Evolutionary conservation across 1,140 invertebrate species (phyloP), one percentile per base, ranked within the genome.

Genomic region (Dicyema japonicum): DNA sequence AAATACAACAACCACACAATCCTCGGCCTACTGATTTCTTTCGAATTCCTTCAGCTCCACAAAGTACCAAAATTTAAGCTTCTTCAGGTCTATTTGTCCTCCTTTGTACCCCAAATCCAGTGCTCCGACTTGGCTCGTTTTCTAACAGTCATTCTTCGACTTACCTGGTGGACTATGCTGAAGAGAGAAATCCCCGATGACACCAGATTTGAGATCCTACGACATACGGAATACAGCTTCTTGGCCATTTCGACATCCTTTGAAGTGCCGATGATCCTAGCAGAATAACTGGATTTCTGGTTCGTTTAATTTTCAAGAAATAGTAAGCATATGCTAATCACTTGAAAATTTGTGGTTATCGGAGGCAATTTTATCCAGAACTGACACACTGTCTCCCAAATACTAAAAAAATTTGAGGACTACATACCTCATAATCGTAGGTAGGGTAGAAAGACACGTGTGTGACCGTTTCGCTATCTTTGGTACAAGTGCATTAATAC

Each of bases 1-100:
- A 82, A 72, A 47, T 94, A 97, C 37, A 97, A n/a, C 66, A 28
- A 94, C 62, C 35, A 71, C 69, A 34, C 66, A 65, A 42, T 75
- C 68, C 26, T 62, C 57, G 8, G 71, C 64, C 29, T 92, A 56
- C 40, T 76, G 64, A 25, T 64, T 61, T 34, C 64, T 59, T 0
- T 60, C 64, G 29, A 92, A 60, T 37, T 37, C 72, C 70, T 50
- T 94, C 88, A 29, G 82, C 76, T 18, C 80, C 82, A 26, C 94
- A 54, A 22, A 94, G 54, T 47, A 67, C 82, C 8, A 94, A 46
- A 17, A 92, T 62, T 43, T 68, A 65, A 0, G 75, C 69, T 33
- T 65, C 38, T 26, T 49, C 45, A 31, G 67, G 48, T 17, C 65
- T 49, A n/a, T 67, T 59, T 30, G 56, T 56, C 71, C 68, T 3